These are phyloP conservation scores for Istiophorus platypterus DNA, from an alignment of 2,113 vertebrate species.

Conservation along the genomic window DNA sequence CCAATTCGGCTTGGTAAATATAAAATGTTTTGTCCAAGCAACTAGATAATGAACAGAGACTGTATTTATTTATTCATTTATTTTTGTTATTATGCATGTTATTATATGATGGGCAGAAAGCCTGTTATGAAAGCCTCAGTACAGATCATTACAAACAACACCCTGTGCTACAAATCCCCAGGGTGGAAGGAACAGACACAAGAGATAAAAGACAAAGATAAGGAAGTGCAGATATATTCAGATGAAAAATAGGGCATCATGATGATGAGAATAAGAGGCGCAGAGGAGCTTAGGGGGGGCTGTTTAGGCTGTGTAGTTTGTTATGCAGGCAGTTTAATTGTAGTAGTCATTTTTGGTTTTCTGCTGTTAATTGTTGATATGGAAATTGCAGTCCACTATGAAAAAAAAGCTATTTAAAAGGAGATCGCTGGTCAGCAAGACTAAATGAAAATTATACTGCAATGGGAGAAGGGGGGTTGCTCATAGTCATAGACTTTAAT, in stretches of 20 bases:
- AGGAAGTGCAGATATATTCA: slow-evolving; percentile 31
- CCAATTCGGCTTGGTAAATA: not conserved
- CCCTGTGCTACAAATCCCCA: slow-evolving; percentile 46
- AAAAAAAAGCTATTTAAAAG: slow-evolving; percentile 45
- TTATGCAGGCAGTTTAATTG: slow-evolving; percentile 56
- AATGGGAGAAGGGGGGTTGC: slow-evolving; percentile 9
- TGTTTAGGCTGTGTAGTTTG: slow-evolving; percentile 13
- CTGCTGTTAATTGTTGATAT: slow-evolving; percentile 65
- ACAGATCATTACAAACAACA: slow-evolving; percentile 58
- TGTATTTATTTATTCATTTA: not conserved
- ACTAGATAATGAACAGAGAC: slow-evolving; percentile 40
- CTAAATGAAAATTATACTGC: slow-evolving; percentile 57
- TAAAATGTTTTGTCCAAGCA: slow-evolving; percentile 10
- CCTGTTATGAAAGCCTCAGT: slow-evolving; percentile 56
- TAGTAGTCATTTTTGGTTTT: slow-evolving; percentile 38
- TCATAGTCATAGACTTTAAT: slow-evolving; percentile 55
- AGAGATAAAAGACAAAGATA: slow-evolving; percentile 56
- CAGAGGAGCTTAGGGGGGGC: not conserved
- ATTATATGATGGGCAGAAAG: slow-evolving; percentile 62
- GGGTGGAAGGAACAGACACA: slow-evolving; percentile 52
- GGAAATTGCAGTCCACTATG: slow-evolving; percentile 43
- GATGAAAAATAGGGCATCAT: slow-evolving; percentile 54
- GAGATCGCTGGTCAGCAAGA: slow-evolving; percentile 48
- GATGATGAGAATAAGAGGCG: slow-evolving; percentile 39
- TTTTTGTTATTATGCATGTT: slow-evolving; percentile 24